Percentiles rank a stretch among this genome's conserved stretches.
These are phyloP conservation scores for Zaprionus kolodkinae DNA, from an alignment of 1,140 invertebrate genomes.

Conservation along the genomic window DNA sequence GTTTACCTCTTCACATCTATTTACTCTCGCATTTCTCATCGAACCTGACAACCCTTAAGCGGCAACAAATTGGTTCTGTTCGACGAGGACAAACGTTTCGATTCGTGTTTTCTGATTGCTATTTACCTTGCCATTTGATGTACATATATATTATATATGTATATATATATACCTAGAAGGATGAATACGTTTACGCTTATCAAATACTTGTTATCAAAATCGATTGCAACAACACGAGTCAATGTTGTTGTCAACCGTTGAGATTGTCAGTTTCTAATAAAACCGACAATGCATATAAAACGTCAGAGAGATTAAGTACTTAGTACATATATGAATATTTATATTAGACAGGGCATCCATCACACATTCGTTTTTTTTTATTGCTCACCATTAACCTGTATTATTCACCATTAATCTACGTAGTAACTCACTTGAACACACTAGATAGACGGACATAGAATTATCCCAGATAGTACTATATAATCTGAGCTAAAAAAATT, in stretches of 20 bases:
- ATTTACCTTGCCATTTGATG: constrained; percentile 61
- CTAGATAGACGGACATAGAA: background rate
- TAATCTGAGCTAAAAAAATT: constrained; percentile 21
- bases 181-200: constrained; percentile 79
- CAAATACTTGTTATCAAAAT: constrained; percentile 83
- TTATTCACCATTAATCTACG: constrained; percentile 11
- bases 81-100: constrained; percentile 27
- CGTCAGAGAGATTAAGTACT: background rate
- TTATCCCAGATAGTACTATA: constrained; percentile 6
- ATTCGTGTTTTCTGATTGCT: constrained; percentile 43
- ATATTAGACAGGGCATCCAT: constrained; percentile 8
- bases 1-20: constrained; percentile 11
- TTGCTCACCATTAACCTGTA: constrained; percentile 20
- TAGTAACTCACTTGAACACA: no score
- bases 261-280: constrained; percentile 47
- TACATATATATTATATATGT: background rate
- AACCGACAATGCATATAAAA: background rate
- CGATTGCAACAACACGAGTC: constrained; percentile 58
- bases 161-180: constrained; percentile 14
- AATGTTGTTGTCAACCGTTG: constrained; percentile 55
- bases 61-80: constrained; percentile 52
- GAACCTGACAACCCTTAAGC: constrained; percentile 49
- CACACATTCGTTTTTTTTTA: background rate
- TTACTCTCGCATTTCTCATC: constrained; percentile 13
- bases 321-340: constrained; percentile 21